A percentile compares a stretch with the other conserved stretches of the same genome.
phyloP scores from a whole-genome alignment of 2,888 invertebrate species.

The Caenorhabditis auriculariae region DNA sequence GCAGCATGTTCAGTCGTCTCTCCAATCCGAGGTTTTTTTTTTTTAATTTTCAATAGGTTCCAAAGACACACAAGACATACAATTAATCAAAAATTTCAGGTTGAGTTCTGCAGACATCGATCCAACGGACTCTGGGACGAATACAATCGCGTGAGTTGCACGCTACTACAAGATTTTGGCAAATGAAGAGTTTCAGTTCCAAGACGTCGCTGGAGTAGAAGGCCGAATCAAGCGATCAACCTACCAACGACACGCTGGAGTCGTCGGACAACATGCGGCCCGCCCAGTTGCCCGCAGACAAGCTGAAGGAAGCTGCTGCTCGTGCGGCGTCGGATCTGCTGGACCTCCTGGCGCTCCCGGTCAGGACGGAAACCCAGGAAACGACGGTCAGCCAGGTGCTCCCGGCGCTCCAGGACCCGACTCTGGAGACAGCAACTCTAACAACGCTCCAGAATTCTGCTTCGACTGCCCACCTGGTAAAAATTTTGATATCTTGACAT shows the following conservation, averaged over 20 bases:
- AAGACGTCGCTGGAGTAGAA: slow-evolving; percentile 24
- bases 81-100: too few relatives aligned
- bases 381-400: slow-evolving; percentile 36
- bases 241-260: slow-evolving; percentile 18
- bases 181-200: slow-evolving; percentile 15
- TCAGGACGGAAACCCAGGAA: slow-evolving; percentile 31
- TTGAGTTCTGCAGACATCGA: slow-evolving; percentile 49
- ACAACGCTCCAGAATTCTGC: slow-evolving; percentile 33
- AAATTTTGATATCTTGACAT: background rate
- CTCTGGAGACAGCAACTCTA: slow-evolving; percentile 12
- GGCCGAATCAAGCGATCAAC: slow-evolving; percentile 38
- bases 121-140: slow-evolving; percentile 48
- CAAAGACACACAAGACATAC: too few relatives aligned
- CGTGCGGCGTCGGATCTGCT: slow-evolving; percentile 24
- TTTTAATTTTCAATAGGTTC: too few relatives aligned
- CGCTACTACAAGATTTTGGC: background rate
- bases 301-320: slow-evolving; percentile 19
- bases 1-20: slow-evolving; percentile 45
- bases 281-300: slow-evolving; percentile 13
- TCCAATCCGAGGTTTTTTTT: slow-evolving; percentile 42
- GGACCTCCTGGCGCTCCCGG: slow-evolving; percentile 27
- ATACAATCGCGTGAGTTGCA: slow-evolving; percentile 14
- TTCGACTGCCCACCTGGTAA: slow-evolving; percentile 44
- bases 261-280: background rate
- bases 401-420: slow-evolving; percentile 32